Base-by-base conservation (phyloP, 2,888 invertebrate species). In the Euzophera pinguis region DNA sequence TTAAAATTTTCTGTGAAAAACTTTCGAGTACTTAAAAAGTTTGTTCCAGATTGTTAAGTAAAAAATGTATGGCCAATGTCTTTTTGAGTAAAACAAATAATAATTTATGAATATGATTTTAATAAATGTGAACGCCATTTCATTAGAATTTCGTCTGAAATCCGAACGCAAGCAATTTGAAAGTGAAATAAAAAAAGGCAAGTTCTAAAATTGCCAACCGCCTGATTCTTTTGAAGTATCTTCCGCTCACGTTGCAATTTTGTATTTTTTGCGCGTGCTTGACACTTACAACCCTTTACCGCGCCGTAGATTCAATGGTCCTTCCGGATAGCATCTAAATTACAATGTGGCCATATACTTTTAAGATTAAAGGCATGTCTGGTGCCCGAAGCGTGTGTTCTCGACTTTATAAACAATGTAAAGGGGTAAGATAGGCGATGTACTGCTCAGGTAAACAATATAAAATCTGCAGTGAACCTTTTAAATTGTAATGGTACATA, bases 311-410 rank as follows among this genome's bases (percentile, higher is more conserved):
- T 78, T 81, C 81, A 81, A 81, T 80, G 81, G 75, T 67, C 64
- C 76, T 74, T 75, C 71, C 70, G 71, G 85, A 87, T 86, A 83
- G 75, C 76, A 84, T 85, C 85, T 85, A 84, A 87, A 87, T 86
- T 84, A 84, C 84, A 73, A 68, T 72, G 76, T 79, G 74, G 79
- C 76, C 81, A 82, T 74, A 78, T 79, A 80, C 85, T 84, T 83
- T 76, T 77, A 75, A 81, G 84, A 84, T 84, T 84, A 83, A 85
- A 86, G 76, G 84, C 86, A 84, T 82, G 86, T 88, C 86, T 87
- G 86, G 65, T 59, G 78, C 83, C 81, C 59, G 67, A 64, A 84
- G 86, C 70, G 65, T 59, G 60, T 64, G 58, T 60, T 63, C 47
- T 22, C 47, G 13, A 29, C 45, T 45, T 45, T 32, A 3, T 32